phyloP scores from a whole-genome alignment of 2,888 invertebrate genomes.

The Biston stratarius region DNA sequence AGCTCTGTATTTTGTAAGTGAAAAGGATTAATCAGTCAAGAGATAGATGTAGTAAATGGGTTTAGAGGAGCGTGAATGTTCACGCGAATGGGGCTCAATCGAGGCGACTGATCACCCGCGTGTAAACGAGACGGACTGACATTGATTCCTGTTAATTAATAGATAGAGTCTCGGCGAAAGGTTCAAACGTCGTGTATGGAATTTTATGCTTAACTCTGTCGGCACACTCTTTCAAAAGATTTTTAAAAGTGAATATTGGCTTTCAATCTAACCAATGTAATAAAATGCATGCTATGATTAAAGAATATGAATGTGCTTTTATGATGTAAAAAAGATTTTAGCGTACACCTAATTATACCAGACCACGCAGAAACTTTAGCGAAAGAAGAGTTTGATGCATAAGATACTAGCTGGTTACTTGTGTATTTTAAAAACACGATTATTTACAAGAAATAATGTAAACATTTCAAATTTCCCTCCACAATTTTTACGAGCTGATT shows the following conservation, averaged over 20 bases:
- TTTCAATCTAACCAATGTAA: constrained; percentile 27
- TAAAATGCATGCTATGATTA: too few species aligned
- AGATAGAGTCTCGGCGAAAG: constrained; percentile 52
- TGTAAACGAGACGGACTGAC: constrained; percentile 56
- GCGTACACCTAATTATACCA: too few species aligned
- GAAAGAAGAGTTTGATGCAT: too few species aligned
- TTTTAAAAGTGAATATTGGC: background rate
- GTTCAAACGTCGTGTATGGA: constrained; percentile 52
- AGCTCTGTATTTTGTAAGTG: constrained; percentile 36
- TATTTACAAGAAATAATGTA: too few species aligned
- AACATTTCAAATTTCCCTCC: too few species aligned
- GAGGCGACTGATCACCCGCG: constrained; percentile 54
- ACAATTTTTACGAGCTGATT: too few species aligned
- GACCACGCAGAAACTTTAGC: too few species aligned
- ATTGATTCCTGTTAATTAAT: constrained; percentile 61
- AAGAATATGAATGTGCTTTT: too few species aligned
- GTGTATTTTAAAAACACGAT: too few species aligned
- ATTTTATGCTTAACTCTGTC: constrained; percentile 34
- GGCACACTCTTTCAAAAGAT: too few species aligned
- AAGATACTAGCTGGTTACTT: too few species aligned
- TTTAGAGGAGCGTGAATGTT: constrained; percentile 31
- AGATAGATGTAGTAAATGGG: constrained; percentile 33
- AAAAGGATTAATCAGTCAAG: constrained; percentile 39
- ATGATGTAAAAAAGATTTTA: too few species aligned
- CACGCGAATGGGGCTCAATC: constrained; percentile 19